phyloP scores from a whole-genome alignment of 2,797 vertebrate species.

The Melanotaenia pygmaea region DNA sequence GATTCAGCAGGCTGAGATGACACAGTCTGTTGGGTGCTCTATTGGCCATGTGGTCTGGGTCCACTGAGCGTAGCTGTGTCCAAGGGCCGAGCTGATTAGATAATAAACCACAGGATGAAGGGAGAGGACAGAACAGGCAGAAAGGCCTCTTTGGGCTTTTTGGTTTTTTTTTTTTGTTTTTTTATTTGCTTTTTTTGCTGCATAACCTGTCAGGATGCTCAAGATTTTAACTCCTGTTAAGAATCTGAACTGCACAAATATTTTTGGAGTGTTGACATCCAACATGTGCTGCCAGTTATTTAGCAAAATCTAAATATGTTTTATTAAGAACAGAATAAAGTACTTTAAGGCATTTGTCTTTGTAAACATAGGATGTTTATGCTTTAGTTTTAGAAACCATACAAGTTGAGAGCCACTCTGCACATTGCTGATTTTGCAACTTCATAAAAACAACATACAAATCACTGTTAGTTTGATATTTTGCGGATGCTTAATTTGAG shows the following conservation, averaged over 20 bases:
- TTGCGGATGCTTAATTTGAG: slow-evolving; percentile 66
- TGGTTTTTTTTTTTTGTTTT: slow-evolving; percentile 11
- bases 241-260: slow-evolving; percentile 46
- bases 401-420: slow-evolving; percentile 39
- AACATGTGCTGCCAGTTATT: slow-evolving; percentile 32
- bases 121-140: slow-evolving; percentile 39
- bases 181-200: slow-evolving; percentile 9
- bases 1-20: slow-evolving; percentile 82
- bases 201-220: slow-evolving; percentile 34
- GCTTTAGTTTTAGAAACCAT: slow-evolving; percentile 59
- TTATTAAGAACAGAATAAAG: slow-evolving; percentile 57
- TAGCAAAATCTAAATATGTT: slow-evolving; percentile 39
- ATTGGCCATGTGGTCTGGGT: slow-evolving; percentile 85
- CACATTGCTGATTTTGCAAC: slow-evolving; percentile 68
- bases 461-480: slow-evolving; percentile 65
- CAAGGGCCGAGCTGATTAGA: slow-evolving; percentile 77
- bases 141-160: slow-evolving; percentile 28
- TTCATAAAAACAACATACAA: slow-evolving; percentile 72
- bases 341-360: slow-evolving; percentile 58
- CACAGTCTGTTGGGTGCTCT: slow-evolving; percentile 85
- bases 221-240: slow-evolving; percentile 47
- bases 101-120: slow-evolving; percentile 75
- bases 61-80: slow-evolving; percentile 80
- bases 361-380: slow-evolving; percentile 75
- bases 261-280: slow-evolving; percentile 54